Evolutionary conservation across 2,797 vertebrate genomes (phyloP), one percentile per base, ranked within the genome.

Genomic region (Peromyscus melanophrys): DNA sequence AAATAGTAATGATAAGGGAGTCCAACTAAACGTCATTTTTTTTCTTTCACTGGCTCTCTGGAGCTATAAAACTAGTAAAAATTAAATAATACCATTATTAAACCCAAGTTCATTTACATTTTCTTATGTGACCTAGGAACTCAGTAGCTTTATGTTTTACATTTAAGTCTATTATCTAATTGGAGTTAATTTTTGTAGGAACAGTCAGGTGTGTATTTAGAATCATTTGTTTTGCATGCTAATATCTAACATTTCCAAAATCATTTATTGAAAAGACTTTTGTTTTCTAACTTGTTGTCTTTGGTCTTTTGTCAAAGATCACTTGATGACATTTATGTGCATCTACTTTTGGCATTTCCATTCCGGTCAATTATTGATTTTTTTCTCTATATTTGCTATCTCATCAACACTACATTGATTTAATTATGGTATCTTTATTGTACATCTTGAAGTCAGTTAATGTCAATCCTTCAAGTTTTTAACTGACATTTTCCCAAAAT

Each of bases 401-500:
- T 73, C 17, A 52, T 65, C 21, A 69, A 4, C 46, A 83, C 16
- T 16, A 52, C 10, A 16, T 19, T 43, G 4, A 78, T 8, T 73
- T 43, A 52, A 63, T 55, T 85, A 52, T 43, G 37, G 11, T 13
- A 40, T 29, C 21, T 61, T 85, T 85, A 43, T 37, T 71, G 6
- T 63, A n/a, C 17, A n/a, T 77, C 29, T 46, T 82, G 12, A 77
- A 83, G 25, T 57, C 55, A 55, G 55, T 46, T 63, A 46, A 86
- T 37, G 8, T 13, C 23, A 57, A 23, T n/a, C 21, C 19, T 86
- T 55, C 46, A 31, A 65, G 5, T 90, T 63, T 55, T 34, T 75
- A 92, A 90, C 12, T 96, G 25, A 43, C 9, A 88, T 86, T 86
- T 86, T 86, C 10, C 31, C 34, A 69, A 86, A 86, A 52, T 69